phyloP scores from a whole-genome alignment of 2,113 vertebrate genomes.

The Gyps fulvus region DNA sequence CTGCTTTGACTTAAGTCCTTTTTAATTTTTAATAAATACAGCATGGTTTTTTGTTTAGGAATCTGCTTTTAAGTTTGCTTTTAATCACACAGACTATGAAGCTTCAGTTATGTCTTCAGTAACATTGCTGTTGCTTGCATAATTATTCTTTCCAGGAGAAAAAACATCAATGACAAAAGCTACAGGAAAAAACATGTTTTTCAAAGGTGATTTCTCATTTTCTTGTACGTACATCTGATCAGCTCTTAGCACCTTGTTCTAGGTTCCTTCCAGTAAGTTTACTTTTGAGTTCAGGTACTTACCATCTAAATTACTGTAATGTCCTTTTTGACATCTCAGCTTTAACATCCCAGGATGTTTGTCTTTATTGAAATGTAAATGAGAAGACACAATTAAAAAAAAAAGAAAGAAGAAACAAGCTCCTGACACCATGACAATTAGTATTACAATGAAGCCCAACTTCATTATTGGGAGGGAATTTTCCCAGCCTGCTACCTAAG shows the following conservation, averaged over 20 bases:
- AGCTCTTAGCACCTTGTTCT: neutral
- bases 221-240: neutral
- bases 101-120: neutral
- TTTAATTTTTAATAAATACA: neutral
- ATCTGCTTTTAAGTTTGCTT: neutral
- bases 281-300: neutral
- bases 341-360: neutral
- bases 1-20: neutral
- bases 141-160: neutral
- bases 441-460: neutral
- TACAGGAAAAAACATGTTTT: neutral
- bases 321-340: neutral
- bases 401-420: neutral
- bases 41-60: neutral
- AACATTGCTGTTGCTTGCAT: neutral
- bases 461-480: neutral
- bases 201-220: neutral
- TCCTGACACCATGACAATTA: neutral
- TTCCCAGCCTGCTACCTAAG: neutral
- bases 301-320: neutral
- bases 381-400: neutral
- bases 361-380: neutral
- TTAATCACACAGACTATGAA: neutral
- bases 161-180: neutral
- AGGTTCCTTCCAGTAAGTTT: neutral